Evolutionary conservation across 2,113 vertebrate genomes (phyloP), one percentile per base, ranked within the genome.

Genomic region (Variabilichromis moorii): DNA sequence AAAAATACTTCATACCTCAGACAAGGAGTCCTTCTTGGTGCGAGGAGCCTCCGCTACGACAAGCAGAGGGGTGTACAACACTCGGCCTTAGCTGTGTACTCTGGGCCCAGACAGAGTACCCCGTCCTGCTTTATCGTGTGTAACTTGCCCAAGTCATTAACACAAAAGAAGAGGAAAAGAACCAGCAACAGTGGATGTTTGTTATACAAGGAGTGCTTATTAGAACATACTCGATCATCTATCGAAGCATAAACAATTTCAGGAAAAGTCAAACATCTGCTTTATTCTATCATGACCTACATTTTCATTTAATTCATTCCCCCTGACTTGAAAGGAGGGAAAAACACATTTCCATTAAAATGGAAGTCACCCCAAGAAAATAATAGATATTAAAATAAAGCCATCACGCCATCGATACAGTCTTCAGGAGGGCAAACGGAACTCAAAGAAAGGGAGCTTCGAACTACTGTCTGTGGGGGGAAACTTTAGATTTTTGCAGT

Each of bases 141-240:
- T 66, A 92, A 94, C 88, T 85, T 85, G 84, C 91, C 89, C 87
- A 83, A 91, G 80, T 86, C 16, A 86, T 16, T 47, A 85, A 88
- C 40, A 86, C 66, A 71, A 85, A 68, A 73, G 10, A 26, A 83
- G 63, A 28, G 31, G 66, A 57, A 63, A 76, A 71, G 53, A 86
- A 89, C 73, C 79, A 86, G 73, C 82, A 86, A 91, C 33, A 83
- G 83, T 86, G 78, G 80, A 87, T 86, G 88, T 68, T 63, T 89
- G 83, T 91, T 88, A 68, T 86, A 94, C 86, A 90, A 92, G 94
- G 95, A 96, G 95, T 96, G 95, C 93, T 95, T 95, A 89, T 91
- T 89, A 86, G 57, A 95, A 90, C 82, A 90, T 86, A 92, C 45
- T 87, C 85, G 68, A 83, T 88, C 76, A 93, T 37, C 91, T 92